Evolutionary conservation across 2,797 vertebrate species (phyloP), one percentile per base, ranked within the genome.

Genomic region (Podargus strigoides): DNA sequence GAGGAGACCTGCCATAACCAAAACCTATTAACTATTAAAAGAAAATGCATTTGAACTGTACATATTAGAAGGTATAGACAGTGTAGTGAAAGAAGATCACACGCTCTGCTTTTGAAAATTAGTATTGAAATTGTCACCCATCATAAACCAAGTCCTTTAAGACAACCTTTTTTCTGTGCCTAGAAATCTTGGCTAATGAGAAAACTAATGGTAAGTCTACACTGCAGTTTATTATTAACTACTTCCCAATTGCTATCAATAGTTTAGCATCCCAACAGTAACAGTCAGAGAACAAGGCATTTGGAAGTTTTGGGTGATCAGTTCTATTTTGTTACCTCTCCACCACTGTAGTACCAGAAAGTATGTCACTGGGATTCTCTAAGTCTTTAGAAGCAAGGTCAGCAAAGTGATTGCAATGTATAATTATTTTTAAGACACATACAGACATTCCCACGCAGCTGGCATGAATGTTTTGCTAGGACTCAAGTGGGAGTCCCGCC

Each of bases 401-500:
- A 86, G 39, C 32, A 59, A 83, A 49, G 28, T 32, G 28, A 77
- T 69, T 91, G 64, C 37, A 74, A 47, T 44, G 62, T 59, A 44
- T 67, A 80, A 90, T 80, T 74, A 74, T 63, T 85, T 89, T 90
- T 47, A 88, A 94, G 94, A 80, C 47, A 74, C 42, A 73, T 58
- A 87, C 5, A 75, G 41, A 70, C 63, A 84, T 70, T 92, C 84
- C 70, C 93, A 90, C 1, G 1, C 37, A 88, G 37, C 15, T 84
- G 58, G 49, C 73, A 78, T 19, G 14, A 70, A 36, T 44, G 20
- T 53, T 92, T 67, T 70, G n/a, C 37, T 13, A 74, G 36, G 52
- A 91, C 42, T 74, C 6, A 49, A 46, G 58, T 18, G 27, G 30
- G 50, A 77, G 19, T 59, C 36, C 36, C 77, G 47, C 52, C 66